Percentiles rank a stretch among this genome's conserved stretches.
These are phyloP conservation scores for Rhynchotus rufescens DNA, from an alignment of 2,797 vertebrate genomes.

Conservation along the genomic window DNA sequence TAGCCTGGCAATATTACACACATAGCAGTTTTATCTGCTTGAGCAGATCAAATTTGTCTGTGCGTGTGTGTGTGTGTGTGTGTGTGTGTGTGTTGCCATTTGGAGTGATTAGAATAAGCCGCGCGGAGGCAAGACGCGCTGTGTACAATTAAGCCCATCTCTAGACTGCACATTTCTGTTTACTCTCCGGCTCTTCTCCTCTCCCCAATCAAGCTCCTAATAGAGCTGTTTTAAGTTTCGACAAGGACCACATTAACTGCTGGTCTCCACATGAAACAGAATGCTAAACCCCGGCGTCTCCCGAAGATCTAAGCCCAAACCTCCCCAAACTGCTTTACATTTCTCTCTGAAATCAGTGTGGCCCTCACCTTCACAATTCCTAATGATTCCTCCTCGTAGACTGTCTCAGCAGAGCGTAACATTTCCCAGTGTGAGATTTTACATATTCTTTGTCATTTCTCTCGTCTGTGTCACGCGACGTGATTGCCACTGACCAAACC, in stretches of 20 bases:
- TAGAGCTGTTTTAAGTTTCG: constrained; percentile 80
- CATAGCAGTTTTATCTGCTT: constrained; percentile 78
- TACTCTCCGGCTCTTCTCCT: constrained; percentile 66
- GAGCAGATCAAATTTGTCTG: constrained; percentile 72
- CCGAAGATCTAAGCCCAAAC: constrained; percentile 19
- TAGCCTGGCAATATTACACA: constrained; percentile 57
- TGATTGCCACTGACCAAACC: constrained; percentile 48
- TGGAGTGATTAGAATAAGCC: constrained; percentile 75
- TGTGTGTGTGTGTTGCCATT: constrained; percentile 28
- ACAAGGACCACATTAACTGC: constrained; percentile 63
- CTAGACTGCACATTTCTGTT: constrained; percentile 76
- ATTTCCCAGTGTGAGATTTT: constrained; percentile 38
- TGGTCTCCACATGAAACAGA: constrained; percentile 69
- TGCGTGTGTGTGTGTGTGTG: not conserved
- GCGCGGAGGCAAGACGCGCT: constrained; percentile 62
- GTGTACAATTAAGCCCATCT: constrained; percentile 77
- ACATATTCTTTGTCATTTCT: not conserved
- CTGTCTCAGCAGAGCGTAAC: not conserved
- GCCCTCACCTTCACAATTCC: constrained; percentile 28
- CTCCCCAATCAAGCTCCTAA: constrained; percentile 75
- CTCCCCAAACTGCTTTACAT: constrained; percentile 14
- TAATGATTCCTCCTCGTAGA: not conserved
- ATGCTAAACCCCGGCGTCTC: constrained; percentile 49
- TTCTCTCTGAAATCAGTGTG: constrained; percentile 28
- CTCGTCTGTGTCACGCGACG: not conserved